A percentile compares a stretch with the other conserved stretches of the same genome.
These are phyloP conservation scores for Scelioninae gen. 2 DNA, from an alignment of 2,888 invertebrate species.

Conservation along the genomic window DNA sequence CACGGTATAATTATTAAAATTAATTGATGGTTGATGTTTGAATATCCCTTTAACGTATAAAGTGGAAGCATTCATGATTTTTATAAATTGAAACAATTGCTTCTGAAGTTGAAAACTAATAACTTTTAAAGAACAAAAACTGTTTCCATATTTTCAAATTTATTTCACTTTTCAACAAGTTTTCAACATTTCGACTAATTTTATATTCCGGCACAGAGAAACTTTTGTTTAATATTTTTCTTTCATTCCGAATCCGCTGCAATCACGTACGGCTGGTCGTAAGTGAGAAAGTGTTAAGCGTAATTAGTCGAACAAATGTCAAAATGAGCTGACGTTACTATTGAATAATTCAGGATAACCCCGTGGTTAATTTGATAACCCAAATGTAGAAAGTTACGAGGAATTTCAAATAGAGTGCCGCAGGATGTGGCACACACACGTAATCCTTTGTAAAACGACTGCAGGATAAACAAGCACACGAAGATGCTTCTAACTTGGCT, in stretches of 20 bases:
- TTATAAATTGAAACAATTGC: too few relatives aligned
- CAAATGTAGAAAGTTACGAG: constrained; percentile 46
- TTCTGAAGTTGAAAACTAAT: too few relatives aligned
- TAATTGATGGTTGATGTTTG: too few relatives aligned
- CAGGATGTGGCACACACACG: constrained; percentile 33
- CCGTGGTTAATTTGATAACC: constrained; percentile 47
- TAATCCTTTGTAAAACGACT: constrained; percentile 50
- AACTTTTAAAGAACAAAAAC: too few relatives aligned
- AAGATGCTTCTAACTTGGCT: constrained; percentile 42
- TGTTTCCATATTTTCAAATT: too few relatives aligned
- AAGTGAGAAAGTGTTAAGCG: constrained; percentile 2
- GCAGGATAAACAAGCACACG: constrained; percentile 45
- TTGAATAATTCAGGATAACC: constrained; percentile 50
- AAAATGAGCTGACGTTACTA: constrained; percentile 29
- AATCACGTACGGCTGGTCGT: constrained; percentile 8
- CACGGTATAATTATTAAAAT: too few relatives aligned
- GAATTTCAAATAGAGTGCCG: constrained; percentile 34
- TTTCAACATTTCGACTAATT: too few relatives aligned
- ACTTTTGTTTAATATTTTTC: too few relatives aligned
- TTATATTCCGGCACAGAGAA: too few relatives aligned
- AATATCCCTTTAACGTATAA: too few relatives aligned
- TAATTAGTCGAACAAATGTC: constrained; percentile 42
- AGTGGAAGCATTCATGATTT: too few relatives aligned
- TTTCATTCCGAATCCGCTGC: neutral
- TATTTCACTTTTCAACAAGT: too few relatives aligned